Evolutionary conservation across 2,888 invertebrate species (phyloP).

Genomic region (Hololepta plana): DNA sequence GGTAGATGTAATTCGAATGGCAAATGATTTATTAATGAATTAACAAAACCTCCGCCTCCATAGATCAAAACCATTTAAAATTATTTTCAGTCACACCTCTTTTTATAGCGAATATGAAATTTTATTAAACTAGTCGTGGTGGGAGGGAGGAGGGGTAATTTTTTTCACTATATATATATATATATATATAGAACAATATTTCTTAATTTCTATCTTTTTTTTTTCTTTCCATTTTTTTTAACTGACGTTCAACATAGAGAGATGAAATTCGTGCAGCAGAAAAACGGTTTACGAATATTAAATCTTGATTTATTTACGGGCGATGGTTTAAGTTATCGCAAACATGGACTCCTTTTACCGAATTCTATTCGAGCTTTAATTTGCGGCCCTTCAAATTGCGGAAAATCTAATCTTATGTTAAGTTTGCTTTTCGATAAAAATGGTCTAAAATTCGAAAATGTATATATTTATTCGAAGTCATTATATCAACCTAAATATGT

Average conservation of each 20-base stretch:
- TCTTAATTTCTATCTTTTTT: not conserved
- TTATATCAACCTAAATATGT: constrained; percentile 8
- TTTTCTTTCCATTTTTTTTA: no score
- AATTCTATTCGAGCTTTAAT: constrained; percentile 4
- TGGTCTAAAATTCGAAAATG: constrained; percentile 17
- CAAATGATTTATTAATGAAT: constrained; percentile 5
- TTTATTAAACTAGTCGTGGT: not conserved
- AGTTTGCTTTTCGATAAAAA: constrained; percentile 15
- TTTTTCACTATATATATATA: constrained; percentile 2
- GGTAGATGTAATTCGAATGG: constrained; percentile 5
- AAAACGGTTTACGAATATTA: no score
- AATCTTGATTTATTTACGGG: no score
- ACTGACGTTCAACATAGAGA: no score
- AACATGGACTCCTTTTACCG: constrained; percentile 4
- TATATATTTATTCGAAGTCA: constrained; percentile 16
- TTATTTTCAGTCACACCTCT: no score
- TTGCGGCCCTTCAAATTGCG: constrained; percentile 16
- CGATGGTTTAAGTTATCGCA: constrained; percentile 1
- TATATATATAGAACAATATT: constrained; percentile 1
- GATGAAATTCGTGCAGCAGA: no score
- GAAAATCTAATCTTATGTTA: constrained; percentile 19
- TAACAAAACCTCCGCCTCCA: constrained; percentile 6
- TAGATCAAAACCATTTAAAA: no score
- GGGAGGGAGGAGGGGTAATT: not conserved
- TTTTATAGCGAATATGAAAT: no score